Base-by-base conservation (phyloP, 2,888 invertebrate genomes). In the Oligia strigilis region DNA sequence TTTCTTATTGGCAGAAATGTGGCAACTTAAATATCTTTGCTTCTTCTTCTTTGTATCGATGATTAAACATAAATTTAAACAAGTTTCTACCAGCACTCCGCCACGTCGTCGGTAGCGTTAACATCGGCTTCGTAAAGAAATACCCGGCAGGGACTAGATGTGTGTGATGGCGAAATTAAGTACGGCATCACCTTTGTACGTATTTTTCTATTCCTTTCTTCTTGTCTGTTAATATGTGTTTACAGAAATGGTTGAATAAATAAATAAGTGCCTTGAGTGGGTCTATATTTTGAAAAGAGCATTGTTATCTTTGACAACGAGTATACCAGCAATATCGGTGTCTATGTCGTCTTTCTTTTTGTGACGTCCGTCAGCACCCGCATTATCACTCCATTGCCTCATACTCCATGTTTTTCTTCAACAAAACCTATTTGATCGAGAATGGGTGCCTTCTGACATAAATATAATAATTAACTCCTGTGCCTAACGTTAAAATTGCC, bases 401-500 rank as follows among this genome's bases (percentile, higher is more conserved):
- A 13, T 58, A 14, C 62, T 83, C 72, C 17, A 40, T 76, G 77
- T 71, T 29, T 19, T 49, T 29, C 64, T 19, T 40, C 19, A 64
- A 79, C 65, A 85, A 88, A 87, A 85, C 73, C 73, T 75, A 83
- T 75, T 78, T 72, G 69, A 85, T 85, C 66, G 49, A 72, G 75
- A 77, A 86, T 77, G 60, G 66, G 74, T 82, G 66, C 64, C 73
- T 84, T 77, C 70, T 84, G 87, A 86, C 58, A 84, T 79, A 81
- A 88, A 83, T 81, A 84, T 81, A 36, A 84, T 87, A 87, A 86
- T 88, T 84, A 82, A 67, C 58, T 70, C 29, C 65, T 62, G 66
- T 58, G 66, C 17, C 55, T 87, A 76, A 87, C 75, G 55, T 69
- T 81, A 58, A 80, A 75, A 82, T 82, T 80, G 64, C 71, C 23